Evolutionary conservation across 2,797 vertebrate genomes (phyloP), one percentile per base, ranked within the genome.

Genomic region (Danionella dracula): DNA sequence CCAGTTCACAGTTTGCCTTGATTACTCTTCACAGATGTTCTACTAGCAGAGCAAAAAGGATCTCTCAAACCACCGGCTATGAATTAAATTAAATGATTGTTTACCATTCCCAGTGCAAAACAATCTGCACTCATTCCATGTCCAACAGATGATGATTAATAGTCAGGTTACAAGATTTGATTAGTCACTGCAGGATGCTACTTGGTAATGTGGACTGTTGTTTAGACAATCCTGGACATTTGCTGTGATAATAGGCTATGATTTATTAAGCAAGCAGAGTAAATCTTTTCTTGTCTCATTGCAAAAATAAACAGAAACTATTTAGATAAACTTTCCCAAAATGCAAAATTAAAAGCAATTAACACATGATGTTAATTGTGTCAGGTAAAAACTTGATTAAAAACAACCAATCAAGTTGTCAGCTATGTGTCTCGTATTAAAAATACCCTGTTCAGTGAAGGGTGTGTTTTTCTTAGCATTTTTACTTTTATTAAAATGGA

Each of bases 1-100:
- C 76, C 78, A 74, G 49, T 16, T 55, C 68, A 75, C 74, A 48
- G 51, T 41, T 68, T 46, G 17, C 29, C 53, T 56, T 72, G 77
- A 78, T 75, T 55, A 61, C 70, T 63, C 68, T 75, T 80, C 80
- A 83, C 86, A 88, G 86, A 88, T 87, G 86, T 84, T 87, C 83
- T 83, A 81, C 81, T 79, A 77, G 76, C 79, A 65, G 83, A 77
- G 74, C 76, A 67, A 72, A 79, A 60, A 74, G 68, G 48, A 40
- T 71, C 72, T 55, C 37, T 16, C 27, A 46, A 70, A 73, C 49
- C 44, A 42, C 27, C 51, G 56, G 74, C 77, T 75, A 57, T 76
- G 74, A 79, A 77, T 80, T 72, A 78, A 79, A 83, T 76, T 70
- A 75, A 72, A 46, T 79, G 74, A 84, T 86, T 83, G 81, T 81